These are phyloP conservation scores for Brachylomia viminalis DNA, from an alignment of 2,888 invertebrate species.

Conservation along the genomic window DNA sequence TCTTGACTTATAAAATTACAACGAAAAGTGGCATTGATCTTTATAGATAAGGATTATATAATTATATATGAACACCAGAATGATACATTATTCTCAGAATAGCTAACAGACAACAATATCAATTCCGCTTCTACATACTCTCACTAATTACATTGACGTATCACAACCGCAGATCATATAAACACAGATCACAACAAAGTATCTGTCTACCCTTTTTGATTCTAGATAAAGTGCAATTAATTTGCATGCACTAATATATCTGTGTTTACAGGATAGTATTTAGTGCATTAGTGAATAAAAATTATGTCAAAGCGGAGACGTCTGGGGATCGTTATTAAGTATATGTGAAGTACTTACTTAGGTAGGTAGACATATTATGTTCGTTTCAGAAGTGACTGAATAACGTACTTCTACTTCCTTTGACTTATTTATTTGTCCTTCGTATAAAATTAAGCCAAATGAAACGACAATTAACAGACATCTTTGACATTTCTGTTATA, in stretches of 20 bases:
- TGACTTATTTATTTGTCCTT: constrained; percentile 68
- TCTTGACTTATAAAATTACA: too few species aligned
- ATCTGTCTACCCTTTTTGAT: constrained; percentile 46
- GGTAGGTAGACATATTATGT: constrained; percentile 41
- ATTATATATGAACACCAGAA: too few species aligned
- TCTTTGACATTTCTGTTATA: constrained; percentile 3
- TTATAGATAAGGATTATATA: too few species aligned
- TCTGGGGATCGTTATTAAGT: constrained; percentile 68
- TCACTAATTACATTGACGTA: constrained; percentile 31
- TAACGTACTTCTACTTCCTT: constrained; percentile 65
- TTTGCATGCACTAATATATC: constrained; percentile 53
- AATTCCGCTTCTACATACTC: constrained; percentile 11
- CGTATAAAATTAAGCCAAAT: constrained; percentile 67
- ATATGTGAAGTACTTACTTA: constrained; percentile 41
- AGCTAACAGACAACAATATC: constrained; percentile 13
- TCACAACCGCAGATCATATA: too few species aligned
- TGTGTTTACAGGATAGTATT: constrained; percentile 24
- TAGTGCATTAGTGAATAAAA: constrained; percentile 76
- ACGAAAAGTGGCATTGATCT: too few species aligned
- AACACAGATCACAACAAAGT: too few species aligned
- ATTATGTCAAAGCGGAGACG: constrained; percentile 75
- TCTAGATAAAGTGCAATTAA: constrained; percentile 66
- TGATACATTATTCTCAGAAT: constrained; percentile 6
- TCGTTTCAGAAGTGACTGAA: constrained; percentile 70
- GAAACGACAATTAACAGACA: constrained; percentile 30